Percentiles rank a stretch among this genome's conserved stretches.
Conservation (phyloP, 2,888 invertebrate genomes). For the Carabus problematicus region DNA sequence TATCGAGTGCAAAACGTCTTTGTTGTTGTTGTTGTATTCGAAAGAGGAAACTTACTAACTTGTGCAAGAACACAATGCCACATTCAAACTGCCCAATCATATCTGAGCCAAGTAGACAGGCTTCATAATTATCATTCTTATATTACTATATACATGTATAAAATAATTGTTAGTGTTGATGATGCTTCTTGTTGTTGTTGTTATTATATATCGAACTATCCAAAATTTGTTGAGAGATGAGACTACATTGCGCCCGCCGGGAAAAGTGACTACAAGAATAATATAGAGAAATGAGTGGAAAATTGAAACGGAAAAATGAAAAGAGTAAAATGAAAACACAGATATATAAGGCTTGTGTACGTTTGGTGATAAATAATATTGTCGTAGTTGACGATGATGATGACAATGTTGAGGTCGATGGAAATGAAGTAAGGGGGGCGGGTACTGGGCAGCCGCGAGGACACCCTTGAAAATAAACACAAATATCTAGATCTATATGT, state of each 20-base stretch:
- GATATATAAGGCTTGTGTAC: constrained; percentile 25
- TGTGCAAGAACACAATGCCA: constrained; percentile 58
- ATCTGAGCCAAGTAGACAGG: constrained; percentile 66
- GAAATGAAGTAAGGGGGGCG: constrained; percentile 38
- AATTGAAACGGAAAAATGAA: constrained; percentile 16
- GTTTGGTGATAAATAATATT: constrained; percentile 7
- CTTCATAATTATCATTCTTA: constrained; percentile 23
- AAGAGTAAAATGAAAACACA: constrained; percentile 26
- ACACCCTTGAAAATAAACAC: constrained; percentile 11
- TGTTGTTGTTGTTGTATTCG: constrained; percentile 7
- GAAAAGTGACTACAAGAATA: constrained; percentile 57
- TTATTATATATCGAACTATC: too few species aligned
- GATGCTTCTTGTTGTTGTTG: too few species aligned
- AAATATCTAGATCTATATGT: background rate
- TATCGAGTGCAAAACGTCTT: background rate
- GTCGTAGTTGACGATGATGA: constrained; percentile 13
- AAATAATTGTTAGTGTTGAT: too few species aligned
- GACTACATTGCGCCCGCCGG: constrained; percentile 57
- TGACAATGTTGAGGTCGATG: constrained; percentile 17
- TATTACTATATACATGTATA: background rate
- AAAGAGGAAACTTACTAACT: constrained; percentile 30
- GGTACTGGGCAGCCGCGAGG: constrained; percentile 34
- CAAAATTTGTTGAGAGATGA: background rate
- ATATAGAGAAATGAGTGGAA: constrained; percentile 24
- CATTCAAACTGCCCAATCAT: constrained; percentile 68